Evolutionary conservation across 2,888 invertebrate genomes (phyloP).

Genomic region (Scaeva pyrastri): DNA sequence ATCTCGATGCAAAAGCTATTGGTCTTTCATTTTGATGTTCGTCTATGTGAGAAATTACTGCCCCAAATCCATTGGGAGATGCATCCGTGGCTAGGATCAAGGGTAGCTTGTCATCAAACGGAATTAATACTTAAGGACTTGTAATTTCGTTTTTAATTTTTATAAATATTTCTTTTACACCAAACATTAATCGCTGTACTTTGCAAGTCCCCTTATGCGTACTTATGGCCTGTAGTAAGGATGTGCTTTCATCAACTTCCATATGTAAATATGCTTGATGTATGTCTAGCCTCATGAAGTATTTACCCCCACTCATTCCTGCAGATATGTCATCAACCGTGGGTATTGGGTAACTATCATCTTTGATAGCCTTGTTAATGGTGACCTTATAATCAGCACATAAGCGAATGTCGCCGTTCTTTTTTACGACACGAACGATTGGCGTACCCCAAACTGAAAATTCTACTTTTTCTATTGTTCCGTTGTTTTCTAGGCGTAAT

Average conservation of each 20-base stretch:
- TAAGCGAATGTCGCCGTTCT: constrained; percentile 4
- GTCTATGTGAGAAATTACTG: constrained; percentile 66
- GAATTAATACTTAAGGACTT: too few species aligned
- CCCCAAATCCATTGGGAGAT: constrained; percentile 64
- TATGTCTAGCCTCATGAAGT: constrained; percentile 61
- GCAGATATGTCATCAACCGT: constrained; percentile 45
- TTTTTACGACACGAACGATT: constrained; percentile 35
- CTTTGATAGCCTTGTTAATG: constrained; percentile 38
- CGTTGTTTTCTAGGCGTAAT: not conserved
- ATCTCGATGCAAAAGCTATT: not conserved
- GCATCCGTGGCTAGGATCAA: constrained; percentile 77
- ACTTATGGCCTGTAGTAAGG: constrained; percentile 77
- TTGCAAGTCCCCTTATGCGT: constrained; percentile 70
- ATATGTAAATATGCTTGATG: too few species aligned
- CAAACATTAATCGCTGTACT: too few species aligned
- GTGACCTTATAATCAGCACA: constrained; percentile 52
- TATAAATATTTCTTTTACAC: too few species aligned
- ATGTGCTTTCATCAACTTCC: constrained; percentile 54
- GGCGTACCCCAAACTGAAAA: constrained; percentile 22
- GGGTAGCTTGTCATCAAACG: constrained; percentile 36
- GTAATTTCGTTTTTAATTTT: too few species aligned
- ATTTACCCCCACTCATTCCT: constrained; percentile 62
- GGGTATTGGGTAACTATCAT: constrained; percentile 49
- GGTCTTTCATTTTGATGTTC: not conserved
- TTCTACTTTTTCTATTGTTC: not conserved